These are phyloP conservation scores for Glyphotaelius pellucidus DNA, from an alignment of 2,888 invertebrate species.

Conservation along the genomic window DNA sequence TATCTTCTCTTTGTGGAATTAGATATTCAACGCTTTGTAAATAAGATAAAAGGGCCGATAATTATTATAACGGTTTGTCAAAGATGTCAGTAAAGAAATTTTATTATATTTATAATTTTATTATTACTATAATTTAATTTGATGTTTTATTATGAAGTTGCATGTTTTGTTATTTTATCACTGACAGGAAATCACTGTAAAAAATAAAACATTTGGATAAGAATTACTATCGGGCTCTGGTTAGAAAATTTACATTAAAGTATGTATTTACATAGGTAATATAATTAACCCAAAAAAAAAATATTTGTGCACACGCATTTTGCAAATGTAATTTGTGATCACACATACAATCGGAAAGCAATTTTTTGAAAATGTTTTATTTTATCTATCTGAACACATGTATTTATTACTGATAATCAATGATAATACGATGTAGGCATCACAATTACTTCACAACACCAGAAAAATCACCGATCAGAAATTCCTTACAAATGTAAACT, in stretches of 20 bases:
- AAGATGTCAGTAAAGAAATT: background rate
- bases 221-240: too few species aligned
- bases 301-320: background rate
- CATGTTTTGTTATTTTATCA: background rate
- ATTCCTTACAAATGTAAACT: background rate
- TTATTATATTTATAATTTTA: background rate
- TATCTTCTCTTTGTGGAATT: background rate
- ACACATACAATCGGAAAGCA: background rate
- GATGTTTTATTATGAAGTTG: background rate
- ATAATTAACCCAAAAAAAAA: background rate
- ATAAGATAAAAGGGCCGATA: background rate
- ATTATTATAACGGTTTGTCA: background rate
- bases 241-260: background rate
- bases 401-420: background rate
- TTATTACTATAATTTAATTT: background rate
- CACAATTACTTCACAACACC: background rate
- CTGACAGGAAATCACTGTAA: background rate
- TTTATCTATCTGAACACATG: too few species aligned
- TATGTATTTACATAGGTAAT: too few species aligned
- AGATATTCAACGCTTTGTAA: background rate
- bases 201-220: too few species aligned
- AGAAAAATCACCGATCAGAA: background rate
- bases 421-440: background rate
- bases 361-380: background rate
- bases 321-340: too few species aligned